A percentile compares a stretch with the other conserved stretches of the same genome.
These are phyloP conservation scores for Marcusenius ussheri DNA, from an alignment of 2,113 vertebrate species.

Conservation along the genomic window DNA sequence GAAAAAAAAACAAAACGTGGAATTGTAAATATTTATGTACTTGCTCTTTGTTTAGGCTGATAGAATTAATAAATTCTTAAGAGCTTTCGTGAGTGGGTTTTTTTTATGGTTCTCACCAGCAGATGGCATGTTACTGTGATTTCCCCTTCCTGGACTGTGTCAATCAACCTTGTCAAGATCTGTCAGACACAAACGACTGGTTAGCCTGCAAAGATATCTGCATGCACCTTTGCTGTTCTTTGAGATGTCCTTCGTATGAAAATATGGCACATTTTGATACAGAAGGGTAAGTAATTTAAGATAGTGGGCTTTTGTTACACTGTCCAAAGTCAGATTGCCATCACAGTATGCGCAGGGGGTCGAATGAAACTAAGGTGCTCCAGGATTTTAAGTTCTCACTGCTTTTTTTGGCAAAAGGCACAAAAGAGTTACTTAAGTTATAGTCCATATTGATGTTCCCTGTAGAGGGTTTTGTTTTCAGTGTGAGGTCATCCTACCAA, in stretches of 20 bases:
- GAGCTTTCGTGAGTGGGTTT: slow-evolving; percentile 43
- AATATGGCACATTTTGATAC: background rate
- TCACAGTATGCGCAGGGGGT: too few relatives aligned
- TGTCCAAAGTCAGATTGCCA: background rate
- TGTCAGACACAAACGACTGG: background rate
- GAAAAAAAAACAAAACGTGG: slow-evolving; percentile 26
- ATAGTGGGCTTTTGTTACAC: background rate
- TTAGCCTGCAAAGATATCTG: background rate
- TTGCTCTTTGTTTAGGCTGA: slow-evolving; percentile 64
- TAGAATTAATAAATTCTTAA: slow-evolving; percentile 74
- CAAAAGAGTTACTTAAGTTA: background rate
- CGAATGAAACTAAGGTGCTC: too few relatives aligned
- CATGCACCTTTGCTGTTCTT: background rate
- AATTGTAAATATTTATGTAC: slow-evolving; percentile 69
- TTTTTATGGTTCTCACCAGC: background rate
- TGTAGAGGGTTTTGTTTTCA: background rate
- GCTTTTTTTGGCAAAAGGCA: background rate
- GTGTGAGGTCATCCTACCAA: background rate
- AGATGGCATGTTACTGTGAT: background rate
- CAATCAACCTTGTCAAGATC: background rate
- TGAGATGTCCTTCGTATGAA: background rate
- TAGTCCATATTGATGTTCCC: background rate
- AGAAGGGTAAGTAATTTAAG: background rate
- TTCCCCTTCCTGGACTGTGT: background rate
- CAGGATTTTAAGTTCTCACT: background rate